Base-by-base conservation (phyloP, 1,140 invertebrate genomes). In the Paralvinella palmiformis region DNA sequence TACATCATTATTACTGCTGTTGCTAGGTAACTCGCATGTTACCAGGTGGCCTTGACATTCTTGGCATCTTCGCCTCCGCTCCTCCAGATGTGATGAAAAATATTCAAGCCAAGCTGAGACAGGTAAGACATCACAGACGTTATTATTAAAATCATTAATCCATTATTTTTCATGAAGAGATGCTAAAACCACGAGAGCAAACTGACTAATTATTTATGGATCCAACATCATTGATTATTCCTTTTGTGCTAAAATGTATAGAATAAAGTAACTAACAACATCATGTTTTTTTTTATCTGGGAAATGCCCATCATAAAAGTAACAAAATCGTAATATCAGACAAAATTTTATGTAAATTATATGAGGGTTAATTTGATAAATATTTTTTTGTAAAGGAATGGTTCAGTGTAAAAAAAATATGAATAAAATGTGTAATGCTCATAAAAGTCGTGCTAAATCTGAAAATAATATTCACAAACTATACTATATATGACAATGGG, bases 41-140 rank as follows among this genome's bases (percentile, higher is more conserved):
- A 55, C 89, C 89, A 41, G 90, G 90, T 48, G 89, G 90, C 27
- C 85, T 91, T 81, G 85, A 85, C 79, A 86, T 91, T 52, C 81
- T 91, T 69, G 88, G 86, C 71, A 67, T 83, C 24, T 85, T 83
- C 72, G 74, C 86, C 22, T 80, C 86, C 36, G 84, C 84, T 24
- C 84, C 86, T 69, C 84, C 85, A 67, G 85, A 89, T 71, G 81
- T 85, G 67, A 85, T 89, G 72, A 63, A 73, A 48, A 83, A 79
- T 45, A 27, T 70, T 27, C 73, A 78, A 60, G 35, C 62, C 4
- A 79, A 74, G 59, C 66, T 80, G 0, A 71, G 74, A 70, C 78
- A 81, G 72, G 78, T 58, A 32, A 36, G 13, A 20, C 15, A 22
- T 35, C 5, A 33, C 17, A 33, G 5, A 62, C 15, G 27, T 56